phyloP scores from a whole-genome alignment of 2,113 vertebrate species.

The Clinocottus analis region DNA sequence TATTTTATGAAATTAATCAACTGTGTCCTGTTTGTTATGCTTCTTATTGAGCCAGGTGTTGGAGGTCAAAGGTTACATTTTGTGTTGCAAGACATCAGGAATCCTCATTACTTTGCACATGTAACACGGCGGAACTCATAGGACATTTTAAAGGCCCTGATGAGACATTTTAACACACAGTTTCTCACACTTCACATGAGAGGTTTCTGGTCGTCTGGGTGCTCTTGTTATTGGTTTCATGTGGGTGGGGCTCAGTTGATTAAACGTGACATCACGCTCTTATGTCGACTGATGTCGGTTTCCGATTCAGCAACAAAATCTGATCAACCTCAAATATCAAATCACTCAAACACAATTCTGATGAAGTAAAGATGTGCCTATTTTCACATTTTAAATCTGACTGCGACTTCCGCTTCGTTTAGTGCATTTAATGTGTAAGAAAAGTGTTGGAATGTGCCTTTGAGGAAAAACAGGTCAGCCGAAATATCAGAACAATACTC shows the following conservation, averaged over 20 bases:
- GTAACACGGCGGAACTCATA: neutral
- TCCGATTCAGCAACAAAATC: neutral
- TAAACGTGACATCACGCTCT: neutral
- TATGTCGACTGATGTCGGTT: neutral
- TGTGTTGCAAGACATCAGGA: neutral
- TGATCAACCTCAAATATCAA: neutral
- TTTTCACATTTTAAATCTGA: neutral
- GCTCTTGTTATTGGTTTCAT: neutral
- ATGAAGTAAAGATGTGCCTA: neutral
- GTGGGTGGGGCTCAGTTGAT: neutral
- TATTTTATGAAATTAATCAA: slow-evolving; percentile 74
- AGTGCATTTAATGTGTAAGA: neutral
- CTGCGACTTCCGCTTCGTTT: neutral
- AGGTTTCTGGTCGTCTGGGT: neutral
- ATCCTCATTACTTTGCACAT: neutral
- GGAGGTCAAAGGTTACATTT: neutral
- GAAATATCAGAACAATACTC: too few relatives aligned
- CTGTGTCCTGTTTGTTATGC: slow-evolving; percentile 12
- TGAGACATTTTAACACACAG: neutral
- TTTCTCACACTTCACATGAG: neutral
- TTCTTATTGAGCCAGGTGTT: neutral
- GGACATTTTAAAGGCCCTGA: neutral
- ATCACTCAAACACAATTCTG: neutral
- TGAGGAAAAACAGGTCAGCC: neutral
- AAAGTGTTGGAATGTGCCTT: accelerated